Evolutionary conservation across 2,888 invertebrate species (phyloP), one percentile per base, ranked within the genome.

Genomic region (Perdita meconis): DNA sequence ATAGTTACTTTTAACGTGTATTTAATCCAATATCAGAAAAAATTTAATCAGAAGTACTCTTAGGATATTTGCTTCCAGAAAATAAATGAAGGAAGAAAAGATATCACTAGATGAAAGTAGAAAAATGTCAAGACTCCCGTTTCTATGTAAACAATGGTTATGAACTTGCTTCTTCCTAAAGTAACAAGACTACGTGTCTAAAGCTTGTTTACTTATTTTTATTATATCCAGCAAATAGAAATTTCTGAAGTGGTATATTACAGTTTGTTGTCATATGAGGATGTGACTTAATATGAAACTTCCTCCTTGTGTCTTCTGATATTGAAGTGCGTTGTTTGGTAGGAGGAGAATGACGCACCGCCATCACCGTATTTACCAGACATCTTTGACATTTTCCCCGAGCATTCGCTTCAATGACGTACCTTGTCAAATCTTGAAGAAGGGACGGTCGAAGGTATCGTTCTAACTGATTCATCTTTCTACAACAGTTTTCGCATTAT

Each of bases 371-470:
- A 80, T 75, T 80, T 70, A 51, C 51, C 67, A 81, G 79, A 74
- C 77, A 65, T 71, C 63, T 72, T 75, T 63, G 75, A 75, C 68
- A 65, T 80, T 72, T 67, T 65, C 50, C 68, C 68, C 57, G 65
- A 53, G 60, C 69, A 70, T 84, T 81, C 73, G 70, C 71, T 83
- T 80, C 83, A 81, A 74, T 80, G 81, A 84, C 79, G 74, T 80
- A 47, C 76, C 65, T 73, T 78, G 86, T 86, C 85, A 80, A 84
- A 84, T 81, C 55, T 42, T 34, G 53, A 63, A 69, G 63, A 61
- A 68, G 50, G 42, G 34, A 74, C 40, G 38, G 53, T 16, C 40
- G 53, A 65, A 75, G 70, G 73, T 30, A 73, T 73, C 53, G 61
- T 67, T 40, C 40, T 34, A 40, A 38, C 64, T 73, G 71, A 66